A percentile compares a stretch with the other conserved stretches of the same genome.
Evolutionary conservation across 2,113 vertebrate species (phyloP).

Genomic region (Trichomycterus rosablanca): DNA sequence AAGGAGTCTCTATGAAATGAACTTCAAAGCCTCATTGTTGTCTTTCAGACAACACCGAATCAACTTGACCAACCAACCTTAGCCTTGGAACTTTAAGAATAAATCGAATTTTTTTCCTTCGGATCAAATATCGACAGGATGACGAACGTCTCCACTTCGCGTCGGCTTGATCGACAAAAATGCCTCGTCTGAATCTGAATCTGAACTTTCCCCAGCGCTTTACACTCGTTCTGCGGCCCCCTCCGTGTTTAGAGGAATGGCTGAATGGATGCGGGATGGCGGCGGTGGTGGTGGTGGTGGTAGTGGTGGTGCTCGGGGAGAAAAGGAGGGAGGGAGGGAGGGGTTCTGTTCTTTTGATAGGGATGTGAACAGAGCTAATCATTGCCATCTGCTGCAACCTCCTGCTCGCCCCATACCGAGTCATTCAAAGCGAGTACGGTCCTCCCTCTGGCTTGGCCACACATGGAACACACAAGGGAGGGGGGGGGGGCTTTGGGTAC

Average conservation of each 20-base stretch:
- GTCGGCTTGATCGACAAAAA: not conserved
- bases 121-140: too few relatives aligned
- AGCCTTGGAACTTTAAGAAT: too few relatives aligned
- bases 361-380: constrained; percentile 75
- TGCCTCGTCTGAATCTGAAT: too few relatives aligned
- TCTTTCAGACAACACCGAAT: too few relatives aligned
- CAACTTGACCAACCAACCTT: too few relatives aligned
- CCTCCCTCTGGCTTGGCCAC: constrained; percentile 60
- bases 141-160: not conserved
- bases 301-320: too few relatives aligned
- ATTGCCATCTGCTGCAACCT: constrained; percentile 78
- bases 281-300: too few relatives aligned
- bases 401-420: constrained; percentile 73
- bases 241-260: constrained; percentile 34
- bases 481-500: constrained; percentile 58
- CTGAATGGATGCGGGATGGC: constrained; percentile 4
- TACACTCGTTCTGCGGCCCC: constrained; percentile 6
- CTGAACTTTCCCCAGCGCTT: constrained; percentile 17
- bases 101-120: too few relatives aligned
- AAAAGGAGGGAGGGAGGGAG: not conserved
- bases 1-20: too few relatives aligned
- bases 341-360: constrained; percentile 53
- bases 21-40: too few relatives aligned
- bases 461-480: constrained; percentile 67
- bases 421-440: constrained; percentile 62